phyloP scores from a whole-genome alignment of 2,113 vertebrate genomes.

The Oncorhynchus gorbuscha region DNA sequence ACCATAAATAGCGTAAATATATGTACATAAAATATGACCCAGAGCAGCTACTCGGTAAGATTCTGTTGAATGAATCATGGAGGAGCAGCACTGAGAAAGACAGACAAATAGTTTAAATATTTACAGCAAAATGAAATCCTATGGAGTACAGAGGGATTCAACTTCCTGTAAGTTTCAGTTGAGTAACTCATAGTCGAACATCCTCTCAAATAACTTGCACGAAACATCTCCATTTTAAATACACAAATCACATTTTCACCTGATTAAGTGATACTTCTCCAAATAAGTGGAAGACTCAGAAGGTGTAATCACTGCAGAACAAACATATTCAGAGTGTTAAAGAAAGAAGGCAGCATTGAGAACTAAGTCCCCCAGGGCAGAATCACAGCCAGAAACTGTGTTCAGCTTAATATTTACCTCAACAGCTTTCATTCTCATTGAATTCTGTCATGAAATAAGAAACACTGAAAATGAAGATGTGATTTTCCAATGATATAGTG shows the following conservation, averaged over 20 bases:
- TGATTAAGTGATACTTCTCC: constrained; percentile 67
- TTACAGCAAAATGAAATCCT: constrained; percentile 16
- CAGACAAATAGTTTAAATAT: constrained; percentile 25
- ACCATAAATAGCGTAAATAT: background rate
- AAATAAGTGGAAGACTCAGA: constrained; percentile 45
- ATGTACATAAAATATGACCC: constrained; percentile 24
- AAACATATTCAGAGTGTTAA: constrained; percentile 63
- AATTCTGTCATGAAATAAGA: constrained; percentile 38
- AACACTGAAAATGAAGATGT: constrained; percentile 23
- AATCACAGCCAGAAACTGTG: constrained; percentile 39
- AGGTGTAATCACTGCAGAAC: constrained; percentile 53
- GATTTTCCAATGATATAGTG: constrained; percentile 39
- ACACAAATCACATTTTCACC: constrained; percentile 71
- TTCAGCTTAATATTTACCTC: constrained; percentile 40
- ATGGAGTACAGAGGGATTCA: constrained; percentile 34
- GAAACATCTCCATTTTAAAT: constrained; percentile 61
- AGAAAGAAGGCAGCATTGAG: constrained; percentile 55
- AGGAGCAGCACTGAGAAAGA: constrained; percentile 41
- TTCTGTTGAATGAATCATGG: constrained; percentile 16
- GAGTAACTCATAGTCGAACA: constrained; percentile 55
- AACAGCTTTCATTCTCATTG: constrained; percentile 6
- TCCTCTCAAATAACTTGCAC: constrained; percentile 44
- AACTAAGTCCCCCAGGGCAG: constrained; percentile 49
- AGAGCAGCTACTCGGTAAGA: constrained; percentile 14
- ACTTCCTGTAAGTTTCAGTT: constrained; percentile 55